Conservation (phyloP, 1,140 invertebrate genomes). For the Drepana arcuata region DNA sequence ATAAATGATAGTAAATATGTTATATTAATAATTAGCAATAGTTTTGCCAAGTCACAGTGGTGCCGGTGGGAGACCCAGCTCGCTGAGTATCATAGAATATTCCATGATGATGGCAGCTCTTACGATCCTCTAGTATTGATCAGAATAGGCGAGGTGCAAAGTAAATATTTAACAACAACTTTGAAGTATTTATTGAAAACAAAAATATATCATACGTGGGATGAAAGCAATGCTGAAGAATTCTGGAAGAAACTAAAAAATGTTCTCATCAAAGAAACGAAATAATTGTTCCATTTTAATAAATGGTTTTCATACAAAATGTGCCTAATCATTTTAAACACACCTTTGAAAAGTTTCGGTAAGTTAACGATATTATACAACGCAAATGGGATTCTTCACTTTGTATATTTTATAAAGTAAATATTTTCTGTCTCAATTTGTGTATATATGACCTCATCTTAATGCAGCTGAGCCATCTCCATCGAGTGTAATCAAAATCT, state of each 20-base stretch:
- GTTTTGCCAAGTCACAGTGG: conserved; percentile 78
- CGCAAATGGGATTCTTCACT: too few species aligned
- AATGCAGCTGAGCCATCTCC: too few species aligned
- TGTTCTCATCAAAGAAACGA: conserved; percentile 40
- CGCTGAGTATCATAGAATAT: conserved; percentile 72
- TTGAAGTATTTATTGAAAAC: conserved; percentile 75
- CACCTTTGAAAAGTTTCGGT: too few species aligned
- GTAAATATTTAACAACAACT: conserved; percentile 69
- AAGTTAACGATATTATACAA: too few species aligned
- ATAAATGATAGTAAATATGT: conserved; percentile 75
- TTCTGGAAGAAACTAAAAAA: conserved; percentile 69
- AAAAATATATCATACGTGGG: conserved; percentile 75
- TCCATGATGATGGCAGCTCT: conserved; percentile 57
- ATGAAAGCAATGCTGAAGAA: conserved; percentile 61
- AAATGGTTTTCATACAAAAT: too few species aligned
- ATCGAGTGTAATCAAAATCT: too few species aligned
- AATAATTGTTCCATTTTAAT: too few species aligned
- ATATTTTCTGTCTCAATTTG: too few species aligned
- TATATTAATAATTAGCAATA: conserved; percentile 76
- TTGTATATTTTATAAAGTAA: too few species aligned
- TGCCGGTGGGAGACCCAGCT: conserved; percentile 78
- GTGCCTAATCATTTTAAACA: too few species aligned
- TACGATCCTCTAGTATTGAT: conserved; percentile 75
- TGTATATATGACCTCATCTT: too few species aligned
- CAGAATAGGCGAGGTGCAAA: conserved; percentile 72